Base-by-base conservation (phyloP, 1,140 invertebrate genomes). In the Cydia splendana region DNA sequence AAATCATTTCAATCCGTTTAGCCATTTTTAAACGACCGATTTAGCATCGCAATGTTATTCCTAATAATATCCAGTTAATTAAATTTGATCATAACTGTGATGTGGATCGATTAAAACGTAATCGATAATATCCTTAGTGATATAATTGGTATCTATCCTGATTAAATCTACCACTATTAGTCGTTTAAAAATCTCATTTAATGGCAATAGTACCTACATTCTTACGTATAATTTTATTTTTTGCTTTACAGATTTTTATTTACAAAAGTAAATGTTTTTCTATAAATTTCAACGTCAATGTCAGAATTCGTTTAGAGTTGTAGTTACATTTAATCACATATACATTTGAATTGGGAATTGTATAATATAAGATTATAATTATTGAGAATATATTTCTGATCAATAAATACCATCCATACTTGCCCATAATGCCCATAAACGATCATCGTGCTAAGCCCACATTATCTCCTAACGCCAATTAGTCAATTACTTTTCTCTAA, bases 401-500 rank as follows among this genome's bases (percentile, higher is more conserved):
- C 34, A 34, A 51, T 51, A 9, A 51, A 51, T 51, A 15, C 48
- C 4, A 51, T 4, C 12, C 48, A 51, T 5, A 57, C 15, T 18
- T 18, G 5, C n/a, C n/a, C 53, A 18, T 57, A 18, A 7, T 18
- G 5, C n/a, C n/a, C 53, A 18, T 57, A 18, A 7, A 57, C 12
- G 4, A 65, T n/a, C 57, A 30, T 65, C 24, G 65, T 65, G 3
- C 10, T 30, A 57, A 65, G 13, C 65, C 12, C 15, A 10, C 15
- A 38, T 69, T 69, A 69, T 38, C 65, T 69, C 3, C 34, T 69
- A 69, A 69, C 30, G 9, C 65, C n/a, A n/a, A n/a, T n/a, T n/a
- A n/a, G 20, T n/a, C 5, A 34, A 69, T 69, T 69, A 69, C 4
- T 15, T 69, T 34, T 34, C 28, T 69, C 13, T 34, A 7, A 34